phyloP scores from a whole-genome alignment of 2,113 vertebrate genomes.

The Python bivittatus region DNA sequence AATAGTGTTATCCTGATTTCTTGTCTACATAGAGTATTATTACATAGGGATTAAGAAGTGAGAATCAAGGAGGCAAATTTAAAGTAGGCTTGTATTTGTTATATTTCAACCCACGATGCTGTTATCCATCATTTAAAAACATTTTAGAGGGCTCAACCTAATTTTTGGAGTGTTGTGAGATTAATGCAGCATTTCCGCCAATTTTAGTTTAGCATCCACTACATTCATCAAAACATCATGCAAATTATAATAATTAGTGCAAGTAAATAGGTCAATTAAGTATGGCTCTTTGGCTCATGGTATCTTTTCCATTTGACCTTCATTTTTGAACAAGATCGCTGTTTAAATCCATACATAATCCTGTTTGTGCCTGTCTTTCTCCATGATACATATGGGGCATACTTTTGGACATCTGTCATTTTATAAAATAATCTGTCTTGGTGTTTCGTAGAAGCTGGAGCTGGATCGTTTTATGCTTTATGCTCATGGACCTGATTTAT shows the following conservation, averaged over 20 bases:
- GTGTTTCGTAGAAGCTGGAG: conserved; percentile 88
- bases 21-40: neutral
- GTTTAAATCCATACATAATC: neutral
- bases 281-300: neutral
- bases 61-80: neutral
- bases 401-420: conserved; percentile 22
- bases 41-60: neutral
- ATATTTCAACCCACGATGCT: neutral
- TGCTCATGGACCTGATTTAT: conserved; percentile 96
- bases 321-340: neutral
- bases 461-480: conserved; percentile 98
- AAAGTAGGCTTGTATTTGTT: neutral
- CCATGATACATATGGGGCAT: neutral
- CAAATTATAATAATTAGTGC: conserved; percentile 22
- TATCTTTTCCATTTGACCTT: conserved; percentile 9
- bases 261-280: conserved; percentile 16
- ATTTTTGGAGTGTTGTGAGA: neutral
- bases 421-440: conserved; percentile 15
- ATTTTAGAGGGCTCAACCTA: neutral
- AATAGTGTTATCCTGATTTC: neutral
- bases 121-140: neutral
- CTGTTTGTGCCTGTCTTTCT: neutral
- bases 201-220: neutral
- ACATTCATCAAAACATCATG: conserved; percentile 9
- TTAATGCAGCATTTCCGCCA: neutral